Evolutionary conservation across 2,797 vertebrate genomes (phyloP).

Genomic region (Astyanax mexicanus): DNA sequence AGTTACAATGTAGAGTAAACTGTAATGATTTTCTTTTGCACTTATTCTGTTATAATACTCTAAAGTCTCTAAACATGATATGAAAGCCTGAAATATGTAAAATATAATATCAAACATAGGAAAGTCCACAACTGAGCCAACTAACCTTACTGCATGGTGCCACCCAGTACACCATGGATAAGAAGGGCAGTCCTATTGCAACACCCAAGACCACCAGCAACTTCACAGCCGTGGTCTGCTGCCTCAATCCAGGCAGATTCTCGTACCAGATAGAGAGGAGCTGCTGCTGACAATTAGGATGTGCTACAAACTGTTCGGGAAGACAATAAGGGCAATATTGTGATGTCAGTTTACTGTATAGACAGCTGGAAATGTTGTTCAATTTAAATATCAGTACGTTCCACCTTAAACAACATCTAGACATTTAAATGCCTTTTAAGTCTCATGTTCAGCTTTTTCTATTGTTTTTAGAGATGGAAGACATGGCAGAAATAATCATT

Average conservation of each 20-base stretch:
- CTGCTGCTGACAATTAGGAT: constrained; percentile 98
- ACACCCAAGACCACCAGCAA: constrained; percentile 93
- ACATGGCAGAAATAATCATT: too few species aligned
- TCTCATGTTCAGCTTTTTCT: too few species aligned
- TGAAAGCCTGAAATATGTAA: too few species aligned
- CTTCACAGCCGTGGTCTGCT: constrained; percentile 93
- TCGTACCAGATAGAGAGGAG: constrained; percentile 98
- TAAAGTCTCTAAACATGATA: background rate
- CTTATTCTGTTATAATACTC: background rate
- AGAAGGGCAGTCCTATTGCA: constrained; percentile 88
- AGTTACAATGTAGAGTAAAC: too few species aligned
- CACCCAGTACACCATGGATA: constrained; percentile 92
- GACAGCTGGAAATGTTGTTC: too few species aligned
- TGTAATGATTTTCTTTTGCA: background rate
- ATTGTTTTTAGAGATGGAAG: too few species aligned
- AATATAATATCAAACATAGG: too few species aligned
- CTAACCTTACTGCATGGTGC: constrained; percentile 94
- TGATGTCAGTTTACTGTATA: too few species aligned
- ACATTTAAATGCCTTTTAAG: too few species aligned
- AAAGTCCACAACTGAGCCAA: too few species aligned
- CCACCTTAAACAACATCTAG: too few species aligned
- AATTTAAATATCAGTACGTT: too few species aligned
- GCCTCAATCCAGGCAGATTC: constrained; percentile 90
- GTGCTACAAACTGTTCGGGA: constrained; percentile 90
- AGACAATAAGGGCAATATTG: background rate